Evolutionary conservation across 1,140 invertebrate species (phyloP).

Genomic region (Dysdera silvatica): DNA sequence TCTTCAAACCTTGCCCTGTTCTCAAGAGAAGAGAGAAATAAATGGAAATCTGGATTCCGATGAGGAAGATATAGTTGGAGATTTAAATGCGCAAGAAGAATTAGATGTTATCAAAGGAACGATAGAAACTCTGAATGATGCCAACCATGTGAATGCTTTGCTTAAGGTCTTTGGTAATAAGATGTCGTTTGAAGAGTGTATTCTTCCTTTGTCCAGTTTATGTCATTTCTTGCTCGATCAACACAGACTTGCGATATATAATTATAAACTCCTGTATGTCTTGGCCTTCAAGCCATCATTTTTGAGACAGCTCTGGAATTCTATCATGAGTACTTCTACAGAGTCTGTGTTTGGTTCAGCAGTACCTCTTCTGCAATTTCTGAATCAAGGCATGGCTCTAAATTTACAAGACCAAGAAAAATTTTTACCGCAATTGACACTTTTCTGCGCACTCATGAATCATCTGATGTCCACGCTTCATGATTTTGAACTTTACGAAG

Average conservation of each 20-base stretch:
- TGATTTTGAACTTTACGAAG: conserved; percentile 69
- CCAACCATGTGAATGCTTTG: conserved; percentile 55
- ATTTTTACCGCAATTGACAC: conserved; percentile 68
- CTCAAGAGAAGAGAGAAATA: too few species aligned
- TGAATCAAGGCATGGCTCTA: conserved; percentile 60
- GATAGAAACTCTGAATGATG: conserved; percentile 52
- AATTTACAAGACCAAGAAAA: conserved; percentile 56
- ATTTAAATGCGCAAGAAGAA: conserved; percentile 43
- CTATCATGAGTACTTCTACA: conserved; percentile 46
- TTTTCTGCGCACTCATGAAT: conserved; percentile 77
- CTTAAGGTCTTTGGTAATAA: conserved; percentile 43
- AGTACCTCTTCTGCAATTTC: conserved; percentile 59
- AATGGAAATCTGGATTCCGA: too few species aligned
- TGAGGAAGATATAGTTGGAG: too few species aligned
- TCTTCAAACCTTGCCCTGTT: too few species aligned
- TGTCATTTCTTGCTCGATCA: conserved; percentile 58
- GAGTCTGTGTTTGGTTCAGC: conserved; percentile 55
- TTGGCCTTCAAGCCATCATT: conserved; percentile 75
- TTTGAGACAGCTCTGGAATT: conserved; percentile 67
- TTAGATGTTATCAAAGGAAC: conserved; percentile 34
- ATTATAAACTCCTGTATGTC: conserved; percentile 62
- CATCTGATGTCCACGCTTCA: conserved; percentile 74
- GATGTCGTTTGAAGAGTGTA: conserved; percentile 26
- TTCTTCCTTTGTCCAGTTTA: conserved; percentile 58
- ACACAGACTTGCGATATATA: conserved; percentile 20